Evolutionary conservation across 2,888 invertebrate genomes (phyloP).

Genomic region (Synergus laeviventris): DNA sequence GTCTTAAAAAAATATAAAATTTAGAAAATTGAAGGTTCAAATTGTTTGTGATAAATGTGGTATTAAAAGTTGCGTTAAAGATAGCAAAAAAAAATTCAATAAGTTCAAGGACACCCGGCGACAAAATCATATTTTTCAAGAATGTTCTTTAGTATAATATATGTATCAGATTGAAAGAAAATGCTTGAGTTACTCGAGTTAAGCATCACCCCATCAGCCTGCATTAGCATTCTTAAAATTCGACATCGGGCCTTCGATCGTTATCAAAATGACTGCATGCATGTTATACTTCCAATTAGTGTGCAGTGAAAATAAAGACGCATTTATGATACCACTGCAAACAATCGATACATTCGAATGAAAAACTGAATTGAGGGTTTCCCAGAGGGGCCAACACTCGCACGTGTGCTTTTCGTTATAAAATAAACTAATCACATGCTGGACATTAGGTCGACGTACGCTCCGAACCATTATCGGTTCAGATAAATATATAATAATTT

Average conservation of each 20-base stretch:
- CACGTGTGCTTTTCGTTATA: conserved; percentile 36
- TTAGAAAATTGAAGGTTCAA: too few relatives aligned
- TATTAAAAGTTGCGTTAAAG: too few relatives aligned
- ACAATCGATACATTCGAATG: not conserved
- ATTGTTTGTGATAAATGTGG: too few relatives aligned
- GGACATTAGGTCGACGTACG: conserved; percentile 17
- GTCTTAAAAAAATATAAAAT: too few relatives aligned
- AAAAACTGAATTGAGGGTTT: conserved; percentile 30
- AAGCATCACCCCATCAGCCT: conserved; percentile 3
- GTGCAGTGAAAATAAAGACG: conserved; percentile 24
- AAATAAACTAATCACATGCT: conserved; percentile 5
- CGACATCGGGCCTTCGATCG: conserved; percentile 4
- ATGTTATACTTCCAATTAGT: not conserved
- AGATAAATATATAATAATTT: conserved; percentile 11
- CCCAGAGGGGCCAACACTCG: conserved; percentile 13
- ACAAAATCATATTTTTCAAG: too few relatives aligned
- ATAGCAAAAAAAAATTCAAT: too few relatives aligned
- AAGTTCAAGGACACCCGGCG: too few relatives aligned
- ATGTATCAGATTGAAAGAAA: conserved; percentile 30
- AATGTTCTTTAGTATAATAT: not conserved
- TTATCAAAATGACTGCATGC: conserved; percentile 14
- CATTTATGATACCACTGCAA: not conserved
- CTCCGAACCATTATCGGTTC: conserved; percentile 18
- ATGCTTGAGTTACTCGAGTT: conserved; percentile 19
- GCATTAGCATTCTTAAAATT: conserved; percentile 26